These are phyloP conservation scores for Urocynchramus pylzowi DNA, from an alignment of 2,113 vertebrate species.

Conservation along the genomic window DNA sequence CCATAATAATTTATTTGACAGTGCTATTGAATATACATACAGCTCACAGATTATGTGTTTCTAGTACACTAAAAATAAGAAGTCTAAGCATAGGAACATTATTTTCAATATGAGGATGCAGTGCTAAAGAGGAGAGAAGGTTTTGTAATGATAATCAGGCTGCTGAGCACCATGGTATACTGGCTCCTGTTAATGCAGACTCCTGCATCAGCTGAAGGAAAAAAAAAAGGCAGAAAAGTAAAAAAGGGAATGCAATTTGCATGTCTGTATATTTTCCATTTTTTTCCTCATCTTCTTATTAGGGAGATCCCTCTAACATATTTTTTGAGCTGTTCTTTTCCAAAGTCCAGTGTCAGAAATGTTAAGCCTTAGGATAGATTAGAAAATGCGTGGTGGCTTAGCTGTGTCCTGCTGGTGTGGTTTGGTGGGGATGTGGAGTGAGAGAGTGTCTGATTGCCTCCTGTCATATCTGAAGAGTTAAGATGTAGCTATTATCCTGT, in stretches of 20 bases:
- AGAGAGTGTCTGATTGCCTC: slow-evolving; percentile 24
- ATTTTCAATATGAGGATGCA: slow-evolving; percentile 36
- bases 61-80: slow-evolving; percentile 47
- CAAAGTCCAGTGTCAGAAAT: neutral
- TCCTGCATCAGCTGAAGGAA: neutral
- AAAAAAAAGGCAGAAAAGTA: neutral
- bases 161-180: neutral
- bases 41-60: slow-evolving; percentile 44
- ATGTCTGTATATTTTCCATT: neutral
- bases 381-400: slow-evolving; percentile 24
- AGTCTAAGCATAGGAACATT: slow-evolving; percentile 12
- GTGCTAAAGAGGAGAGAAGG: neutral
- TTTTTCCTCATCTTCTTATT: neutral
- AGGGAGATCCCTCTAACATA: neutral
- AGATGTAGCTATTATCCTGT: slow-evolving; percentile 43
- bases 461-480: slow-evolving; percentile 10
- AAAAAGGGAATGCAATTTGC: neutral
- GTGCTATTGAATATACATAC: slow-evolving; percentile 47
- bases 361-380: neutral
- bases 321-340: neutral
- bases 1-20: slow-evolving; percentile 54
- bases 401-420: neutral
- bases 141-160: slow-evolving; percentile 34
- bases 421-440: neutral
- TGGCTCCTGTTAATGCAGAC: neutral